phyloP scores from a whole-genome alignment of 64 coral and sea anemone species.

The Cladopsammia gracilis region DNA sequence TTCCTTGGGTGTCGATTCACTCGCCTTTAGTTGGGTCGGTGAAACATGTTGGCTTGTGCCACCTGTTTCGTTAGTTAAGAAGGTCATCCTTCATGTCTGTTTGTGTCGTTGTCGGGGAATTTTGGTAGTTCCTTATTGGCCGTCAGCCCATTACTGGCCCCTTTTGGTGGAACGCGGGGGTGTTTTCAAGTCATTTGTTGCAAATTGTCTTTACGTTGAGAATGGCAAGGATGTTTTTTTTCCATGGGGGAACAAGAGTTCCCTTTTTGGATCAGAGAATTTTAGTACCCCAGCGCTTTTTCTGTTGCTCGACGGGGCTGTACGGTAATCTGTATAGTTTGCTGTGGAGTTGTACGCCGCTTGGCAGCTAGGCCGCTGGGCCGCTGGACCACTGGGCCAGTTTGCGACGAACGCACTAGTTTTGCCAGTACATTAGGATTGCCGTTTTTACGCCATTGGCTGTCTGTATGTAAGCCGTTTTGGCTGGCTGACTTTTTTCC shows the following conservation, averaged over 20 bases:
- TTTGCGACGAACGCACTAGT: slow-evolving; percentile 20
- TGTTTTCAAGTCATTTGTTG: slow-evolving; percentile 42
- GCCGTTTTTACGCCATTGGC: neutral
- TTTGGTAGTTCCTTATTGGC: slow-evolving; percentile 63
- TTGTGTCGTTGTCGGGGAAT: neutral
- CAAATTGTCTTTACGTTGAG: slow-evolving; percentile 30
- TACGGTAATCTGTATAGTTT: slow-evolving; percentile 26
- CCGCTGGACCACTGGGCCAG: neutral
- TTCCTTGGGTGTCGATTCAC: slow-evolving; percentile 32
- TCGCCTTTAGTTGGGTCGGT: slow-evolving; percentile 29
- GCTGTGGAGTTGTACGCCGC: slow-evolving; percentile 23
- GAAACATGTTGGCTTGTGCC: slow-evolving; percentile 68
- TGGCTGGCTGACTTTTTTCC: neutral
- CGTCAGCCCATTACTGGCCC: slow-evolving; percentile 69
- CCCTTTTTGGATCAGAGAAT: slow-evolving; percentile 39
- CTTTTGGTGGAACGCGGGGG: slow-evolving; percentile 15
- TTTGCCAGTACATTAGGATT: slow-evolving; percentile 7
- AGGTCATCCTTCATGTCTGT: slow-evolving; percentile 14
- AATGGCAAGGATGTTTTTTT: slow-evolving; percentile 23
- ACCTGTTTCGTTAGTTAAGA: slow-evolving; percentile 25
- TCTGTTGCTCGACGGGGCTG: slow-evolving; percentile 25
- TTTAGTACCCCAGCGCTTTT: slow-evolving; percentile 32
- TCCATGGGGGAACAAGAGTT: slow-evolving; percentile 29
- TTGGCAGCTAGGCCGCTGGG: slow-evolving; percentile 4
- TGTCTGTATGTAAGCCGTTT: neutral